phyloP scores from a whole-genome alignment of 2,888 invertebrate species.

The Ypsolopha sequella region DNA sequence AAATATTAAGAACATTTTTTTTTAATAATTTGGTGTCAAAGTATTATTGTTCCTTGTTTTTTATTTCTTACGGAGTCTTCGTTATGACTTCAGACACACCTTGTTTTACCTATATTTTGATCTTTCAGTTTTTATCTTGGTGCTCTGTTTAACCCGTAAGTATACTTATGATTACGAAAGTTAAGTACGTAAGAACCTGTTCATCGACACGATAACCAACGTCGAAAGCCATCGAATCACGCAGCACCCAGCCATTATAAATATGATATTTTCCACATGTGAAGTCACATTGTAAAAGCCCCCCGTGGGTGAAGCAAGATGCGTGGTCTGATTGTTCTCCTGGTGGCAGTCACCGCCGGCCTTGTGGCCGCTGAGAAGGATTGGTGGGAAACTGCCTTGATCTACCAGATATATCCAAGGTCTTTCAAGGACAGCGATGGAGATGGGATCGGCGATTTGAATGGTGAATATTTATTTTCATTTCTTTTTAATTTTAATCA shows the following conservation, averaged over 20 bases:
- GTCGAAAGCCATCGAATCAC: not conserved
- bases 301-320: conserved; percentile 2
- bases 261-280: not conserved
- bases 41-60: too few relatives aligned
- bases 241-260: not conserved
- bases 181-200: not conserved
- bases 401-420: conserved; percentile 84
- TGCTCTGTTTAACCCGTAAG: too few relatives aligned
- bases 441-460: conserved; percentile 83
- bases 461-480: conserved; percentile 55
- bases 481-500: not conserved
- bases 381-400: conserved; percentile 83
- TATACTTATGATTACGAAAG: not conserved
- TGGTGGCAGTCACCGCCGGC: conserved; percentile 10
- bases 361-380: conserved; percentile 31
- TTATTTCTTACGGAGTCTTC: too few relatives aligned
- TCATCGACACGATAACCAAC: not conserved
- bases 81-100: too few relatives aligned
- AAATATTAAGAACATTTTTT: too few relatives aligned
- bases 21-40: too few relatives aligned
- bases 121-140: too few relatives aligned
- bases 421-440: conserved; percentile 81
- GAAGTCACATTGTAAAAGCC: not conserved
- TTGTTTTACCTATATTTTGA: too few relatives aligned
- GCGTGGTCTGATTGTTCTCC: conserved; percentile 10